Evolutionary conservation across 1,140 invertebrate species (phyloP), one percentile per base, ranked within the genome.

Genomic region (Lysiphlebus fabarum): DNA sequence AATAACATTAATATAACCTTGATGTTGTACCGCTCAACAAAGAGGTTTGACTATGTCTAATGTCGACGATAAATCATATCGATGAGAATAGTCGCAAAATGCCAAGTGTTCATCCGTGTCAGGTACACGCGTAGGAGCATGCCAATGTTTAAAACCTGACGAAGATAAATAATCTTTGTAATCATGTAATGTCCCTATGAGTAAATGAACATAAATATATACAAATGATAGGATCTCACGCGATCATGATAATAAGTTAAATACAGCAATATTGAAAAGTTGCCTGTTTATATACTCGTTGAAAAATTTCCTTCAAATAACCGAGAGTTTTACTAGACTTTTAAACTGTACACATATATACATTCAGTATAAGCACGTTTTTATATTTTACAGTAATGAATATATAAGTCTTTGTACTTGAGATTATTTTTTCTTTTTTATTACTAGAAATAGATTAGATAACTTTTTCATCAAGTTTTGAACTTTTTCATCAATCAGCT

Each of bases 91-190:
- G 59, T 43, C 50, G 58, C 56, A 48, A 40, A 42, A 34, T 53
- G 42, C 43, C 36, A 14, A 57, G 55, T 43, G 56, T 62, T 56
- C 43, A 62, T 59, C 59, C 48, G 47, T 51, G 59, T 51, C 54
- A 33, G 9, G 53, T 36, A 60, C n/a, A n/a, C n/a, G n/a, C 57
- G 41, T 41, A 45, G 49, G 45, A 55, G 64, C 47, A 47, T 40
- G 45, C 63, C 58, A 57, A 54, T 50, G 58, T 56, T 58, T 56
- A 58, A 64, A 56, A 58, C 36, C 50, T 68, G 69, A 70, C 68
- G 68, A 70, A 65, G 69, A 70, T 70, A 63, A 70, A 70, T 70
- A 70, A 70, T 65, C 56, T 63, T 61, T 61, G 63, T 60, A 63
- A 65, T 62, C 64, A 56, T 61, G 60, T 63, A 1, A 26, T 4